These are phyloP conservation scores for Acrobasis suavella DNA, from an alignment of 2,888 invertebrate genomes.

Conservation along the genomic window DNA sequence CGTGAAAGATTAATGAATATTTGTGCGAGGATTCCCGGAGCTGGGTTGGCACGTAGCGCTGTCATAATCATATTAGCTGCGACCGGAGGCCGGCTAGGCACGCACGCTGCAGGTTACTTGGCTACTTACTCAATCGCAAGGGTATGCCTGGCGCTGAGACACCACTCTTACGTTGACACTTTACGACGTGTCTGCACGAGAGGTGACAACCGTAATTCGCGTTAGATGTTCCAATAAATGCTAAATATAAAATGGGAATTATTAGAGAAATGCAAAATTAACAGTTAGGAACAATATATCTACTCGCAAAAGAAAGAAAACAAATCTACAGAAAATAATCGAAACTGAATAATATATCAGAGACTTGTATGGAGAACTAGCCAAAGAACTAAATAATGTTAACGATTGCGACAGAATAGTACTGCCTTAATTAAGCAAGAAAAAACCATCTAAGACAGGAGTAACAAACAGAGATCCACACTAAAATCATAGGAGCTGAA, in stretches of 20 bases:
- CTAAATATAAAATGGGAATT: neutral
- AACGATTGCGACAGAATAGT: no score
- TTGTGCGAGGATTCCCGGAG: slow-evolving; percentile 80
- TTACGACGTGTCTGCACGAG: slow-evolving; percentile 48
- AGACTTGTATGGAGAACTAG: no score
- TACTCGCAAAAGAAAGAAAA: neutral
- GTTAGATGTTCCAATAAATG: neutral
- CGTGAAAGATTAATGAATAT: slow-evolving; percentile 83
- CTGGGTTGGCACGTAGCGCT: slow-evolving; percentile 79
- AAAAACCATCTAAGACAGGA: neutral
- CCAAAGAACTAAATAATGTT: no score
- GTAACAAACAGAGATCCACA: neutral
- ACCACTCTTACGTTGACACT: slow-evolving; percentile 46
- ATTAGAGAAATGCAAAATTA: neutral
- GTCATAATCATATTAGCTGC: slow-evolving; percentile 82
- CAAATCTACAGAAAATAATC: neutral
- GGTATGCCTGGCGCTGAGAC: slow-evolving; percentile 39
- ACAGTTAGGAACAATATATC: neutral
- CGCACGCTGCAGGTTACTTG: slow-evolving; percentile 57
- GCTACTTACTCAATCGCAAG: slow-evolving; percentile 42
- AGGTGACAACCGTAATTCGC: slow-evolving; percentile 26
- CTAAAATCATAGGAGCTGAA: neutral
- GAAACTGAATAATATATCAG: no score
- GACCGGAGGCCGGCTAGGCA: slow-evolving; percentile 71
- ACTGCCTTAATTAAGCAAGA: no score